Evolutionary conservation across 2,797 vertebrate genomes (phyloP).

Genomic region (Lerista edwardsae): DNA sequence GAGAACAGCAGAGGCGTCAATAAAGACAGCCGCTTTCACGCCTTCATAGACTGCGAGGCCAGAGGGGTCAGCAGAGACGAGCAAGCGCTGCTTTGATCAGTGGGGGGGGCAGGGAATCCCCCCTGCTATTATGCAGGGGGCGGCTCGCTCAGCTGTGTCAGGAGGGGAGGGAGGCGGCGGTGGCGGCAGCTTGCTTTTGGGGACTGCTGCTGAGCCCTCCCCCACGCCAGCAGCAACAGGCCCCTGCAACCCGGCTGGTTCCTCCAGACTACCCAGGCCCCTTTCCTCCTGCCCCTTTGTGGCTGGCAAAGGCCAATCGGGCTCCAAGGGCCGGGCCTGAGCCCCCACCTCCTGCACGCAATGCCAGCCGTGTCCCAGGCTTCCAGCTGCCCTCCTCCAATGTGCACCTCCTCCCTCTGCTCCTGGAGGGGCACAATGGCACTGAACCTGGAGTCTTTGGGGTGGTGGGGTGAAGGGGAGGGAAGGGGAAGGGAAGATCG

Average conservation of each 20-base stretch:
- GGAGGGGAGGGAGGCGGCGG: background rate
- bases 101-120: background rate
- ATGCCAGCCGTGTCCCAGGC: no score
- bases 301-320: no score
- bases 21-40: slow-evolving; percentile 12
- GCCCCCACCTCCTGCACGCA: no score
- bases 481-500: no score
- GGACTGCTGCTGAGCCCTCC: background rate
- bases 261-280: background rate
- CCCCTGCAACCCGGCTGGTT: no score
- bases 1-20: slow-evolving; percentile 4
- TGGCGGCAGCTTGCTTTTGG: background rate
- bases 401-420: no score
- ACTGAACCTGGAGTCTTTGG: no score
- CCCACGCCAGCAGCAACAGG: no score
- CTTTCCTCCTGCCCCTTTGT: background rate
- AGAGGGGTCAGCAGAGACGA: background rate
- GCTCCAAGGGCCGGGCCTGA: no score
- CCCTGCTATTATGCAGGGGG: background rate
- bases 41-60: background rate
- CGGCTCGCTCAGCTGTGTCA: background rate
- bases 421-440: no score
- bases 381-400: no score
- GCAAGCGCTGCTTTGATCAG: background rate
- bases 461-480: no score